Base-by-base conservation (phyloP, 2,113 vertebrate species). In the Ceyx melanurus region DNA sequence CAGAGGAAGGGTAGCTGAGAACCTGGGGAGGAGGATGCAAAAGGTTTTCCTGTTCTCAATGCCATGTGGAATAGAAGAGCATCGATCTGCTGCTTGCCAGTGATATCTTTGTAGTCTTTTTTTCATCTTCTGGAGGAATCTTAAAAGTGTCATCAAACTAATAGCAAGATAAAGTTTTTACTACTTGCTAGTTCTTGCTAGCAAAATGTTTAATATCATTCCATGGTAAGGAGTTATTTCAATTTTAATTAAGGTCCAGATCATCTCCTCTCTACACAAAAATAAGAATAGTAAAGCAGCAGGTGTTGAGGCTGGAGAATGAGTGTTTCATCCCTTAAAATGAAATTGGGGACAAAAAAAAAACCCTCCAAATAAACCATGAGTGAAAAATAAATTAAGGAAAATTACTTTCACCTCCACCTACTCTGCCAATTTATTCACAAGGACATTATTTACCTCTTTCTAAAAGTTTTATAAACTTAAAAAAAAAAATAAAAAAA, bases 201-300 rank as follows among this genome's bases (percentile, higher is more conserved):
- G 60, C 10, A 82, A 92, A 91, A 54, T 92, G 76, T 56, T 85
- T 82, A 54, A 35, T 75, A 72, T 70, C 35, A 19, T 90, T 90
- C 31, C 1, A 11, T 9, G 23, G 28, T 51, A 92, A 88, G 58
- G 92, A 95, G 53, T 48, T 5, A 73, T 91, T 87, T 43, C 67
- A 88, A 29, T 86, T 87, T 92, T 93, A 94, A 91, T 94, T 94
- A 91, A 92, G 56, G 56, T 88, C 74, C 89, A 96, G 91, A 91
- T 82, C 10, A 82, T 80, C 67, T 75, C 64, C 25, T 75, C 66
- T 82, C 46, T 87, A 37, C 23, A 42, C n/a, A 89, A 92, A 94
- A 95, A 71, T 51, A 87, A 64, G 66, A 87, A 80, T 28, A 48
- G 51, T 50, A 80, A 89, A 93, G 67, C 68, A 89, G 82, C 67